Percentiles rank a stretch among this genome's conserved stretches.
Evolutionary conservation across 2,113 vertebrate species (phyloP).

Genomic region (Sitta europaea): DNA sequence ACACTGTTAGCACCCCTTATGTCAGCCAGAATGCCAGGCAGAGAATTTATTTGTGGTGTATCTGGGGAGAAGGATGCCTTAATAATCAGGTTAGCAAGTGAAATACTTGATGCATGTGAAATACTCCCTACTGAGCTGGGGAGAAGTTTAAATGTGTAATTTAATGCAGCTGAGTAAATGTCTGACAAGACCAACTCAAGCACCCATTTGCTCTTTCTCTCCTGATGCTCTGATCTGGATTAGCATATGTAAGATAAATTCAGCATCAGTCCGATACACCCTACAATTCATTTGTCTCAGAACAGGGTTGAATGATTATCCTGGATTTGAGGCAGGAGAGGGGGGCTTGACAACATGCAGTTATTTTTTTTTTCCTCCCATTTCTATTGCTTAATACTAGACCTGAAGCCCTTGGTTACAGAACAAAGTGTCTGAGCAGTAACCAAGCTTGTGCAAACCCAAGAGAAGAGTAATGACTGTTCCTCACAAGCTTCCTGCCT

Average conservation of each 20-base stretch:
- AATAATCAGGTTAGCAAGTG: slow-evolving; percentile 11
- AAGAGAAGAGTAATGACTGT: slow-evolving; percentile 65
- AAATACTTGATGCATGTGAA: slow-evolving; percentile 17
- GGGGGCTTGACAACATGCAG: neutral
- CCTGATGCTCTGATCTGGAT: neutral
- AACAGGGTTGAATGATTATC: neutral
- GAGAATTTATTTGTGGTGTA: neutral
- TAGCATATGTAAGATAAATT: slow-evolving; percentile 19
- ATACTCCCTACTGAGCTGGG: neutral
- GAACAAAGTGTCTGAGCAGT: slow-evolving; percentile 67
- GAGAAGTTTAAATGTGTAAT: slow-evolving; percentile 27
- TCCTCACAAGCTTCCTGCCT: slow-evolving; percentile 69
- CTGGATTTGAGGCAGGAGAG: neutral
- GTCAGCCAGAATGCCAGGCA: neutral
- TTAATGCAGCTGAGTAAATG: slow-evolving; percentile 42
- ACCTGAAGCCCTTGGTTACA: slow-evolving; percentile 63
- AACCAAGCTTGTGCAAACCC: slow-evolving; percentile 53
- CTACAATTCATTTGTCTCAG: neutral
- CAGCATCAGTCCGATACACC: neutral
- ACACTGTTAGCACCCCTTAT: neutral
- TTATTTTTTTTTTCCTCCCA: neutral
- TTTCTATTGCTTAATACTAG: slow-evolving; percentile 29
- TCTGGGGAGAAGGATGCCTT: neutral
- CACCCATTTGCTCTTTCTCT: neutral
- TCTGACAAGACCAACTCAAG: slow-evolving; percentile 16